Evolutionary conservation across 2,113 vertebrate genomes (phyloP).

Genomic region (Sturnus vulgaris): DNA sequence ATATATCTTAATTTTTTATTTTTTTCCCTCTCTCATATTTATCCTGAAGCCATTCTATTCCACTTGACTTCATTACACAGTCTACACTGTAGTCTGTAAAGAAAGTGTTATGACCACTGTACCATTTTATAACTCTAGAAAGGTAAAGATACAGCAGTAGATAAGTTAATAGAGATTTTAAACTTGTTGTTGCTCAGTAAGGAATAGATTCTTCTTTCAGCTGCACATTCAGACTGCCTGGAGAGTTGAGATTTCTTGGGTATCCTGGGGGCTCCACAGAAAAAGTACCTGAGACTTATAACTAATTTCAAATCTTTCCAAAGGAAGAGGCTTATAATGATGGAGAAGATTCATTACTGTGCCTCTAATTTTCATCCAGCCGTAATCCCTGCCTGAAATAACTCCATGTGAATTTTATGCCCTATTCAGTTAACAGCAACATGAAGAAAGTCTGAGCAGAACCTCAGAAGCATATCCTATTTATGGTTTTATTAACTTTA

Average conservation of each 20-base stretch:
- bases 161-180: not conserved
- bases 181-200: not conserved
- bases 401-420: not conserved
- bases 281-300: not conserved
- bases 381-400: not conserved
- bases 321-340: not conserved
- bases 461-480: not conserved
- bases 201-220: not conserved
- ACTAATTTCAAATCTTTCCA: not conserved
- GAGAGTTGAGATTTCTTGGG: not conserved
- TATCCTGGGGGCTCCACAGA: not conserved
- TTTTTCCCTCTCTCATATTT: not conserved
- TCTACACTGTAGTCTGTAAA: not conserved
- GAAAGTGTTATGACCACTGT: not conserved
- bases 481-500: not conserved
- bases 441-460: not conserved
- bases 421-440: not conserved
- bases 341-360: not conserved
- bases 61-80: not conserved
- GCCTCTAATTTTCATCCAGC: not conserved
- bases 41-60: not conserved
- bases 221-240: not conserved
- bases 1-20: not conserved
- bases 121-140: not conserved
- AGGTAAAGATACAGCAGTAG: not conserved